Percentiles rank a stretch among this genome's conserved stretches.
Evolutionary conservation across 1,140 invertebrate genomes (phyloP).

Genomic region (Batillaria attramentaria): DNA sequence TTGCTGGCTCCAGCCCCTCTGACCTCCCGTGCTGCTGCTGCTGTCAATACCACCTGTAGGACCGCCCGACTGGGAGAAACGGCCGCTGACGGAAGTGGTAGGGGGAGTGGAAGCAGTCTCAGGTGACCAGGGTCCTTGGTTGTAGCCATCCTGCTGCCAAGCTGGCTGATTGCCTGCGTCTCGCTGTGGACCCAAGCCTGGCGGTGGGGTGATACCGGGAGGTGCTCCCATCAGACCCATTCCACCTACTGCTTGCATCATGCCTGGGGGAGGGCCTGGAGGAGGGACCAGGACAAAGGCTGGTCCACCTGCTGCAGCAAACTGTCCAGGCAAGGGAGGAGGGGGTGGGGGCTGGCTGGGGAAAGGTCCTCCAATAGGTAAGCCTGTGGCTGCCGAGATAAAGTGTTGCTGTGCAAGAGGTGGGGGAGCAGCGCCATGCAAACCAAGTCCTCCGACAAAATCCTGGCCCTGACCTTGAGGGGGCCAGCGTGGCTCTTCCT

Average conservation of each 20-base stretch:
- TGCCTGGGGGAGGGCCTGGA: slow-evolving; percentile 28
- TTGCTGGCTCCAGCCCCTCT: slow-evolving; percentile 15
- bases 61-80: background rate
- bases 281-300: slow-evolving; percentile 21
- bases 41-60: background rate
- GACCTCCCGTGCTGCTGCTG: background rate
- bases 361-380: too few species aligned
- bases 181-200: background rate
- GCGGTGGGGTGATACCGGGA: slow-evolving; percentile 11
- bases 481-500: slow-evolving; percentile 13
- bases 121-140: background rate
- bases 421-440: slow-evolving; percentile 24
- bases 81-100: slow-evolving; percentile 14
- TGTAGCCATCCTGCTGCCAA: background rate
- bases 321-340: slow-evolving; percentile 28
- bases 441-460: background rate
- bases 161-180: background rate
- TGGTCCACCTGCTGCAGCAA: slow-evolving; percentile 20
- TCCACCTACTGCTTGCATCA: slow-evolving; percentile 4
- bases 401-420: slow-evolving; percentile 18
- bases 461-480: slow-evolving; percentile 14
- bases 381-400: background rate
- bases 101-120: slow-evolving; percentile 14
- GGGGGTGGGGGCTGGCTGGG: slow-evolving; percentile 28
- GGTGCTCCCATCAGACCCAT: slow-evolving; percentile 13